Base-by-base conservation (phyloP, 2,888 invertebrate genomes). In the Pilophorus perplexus region DNA sequence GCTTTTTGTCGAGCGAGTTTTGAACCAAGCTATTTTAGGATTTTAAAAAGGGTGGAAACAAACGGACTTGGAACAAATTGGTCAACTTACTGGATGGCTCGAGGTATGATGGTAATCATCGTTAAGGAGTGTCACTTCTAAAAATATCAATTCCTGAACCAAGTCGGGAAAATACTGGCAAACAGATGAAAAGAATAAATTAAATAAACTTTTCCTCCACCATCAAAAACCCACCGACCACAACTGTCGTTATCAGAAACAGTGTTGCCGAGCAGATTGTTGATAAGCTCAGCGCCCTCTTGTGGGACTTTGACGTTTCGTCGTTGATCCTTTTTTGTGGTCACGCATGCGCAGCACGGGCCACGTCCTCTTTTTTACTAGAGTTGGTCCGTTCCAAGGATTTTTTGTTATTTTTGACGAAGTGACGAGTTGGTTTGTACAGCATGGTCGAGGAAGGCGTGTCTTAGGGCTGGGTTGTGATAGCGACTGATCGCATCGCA, bases 1-100 rank as follows among this genome's bases (percentile, higher is more conserved):
- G 52, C 52, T 28, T 28, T 52, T 52, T 52, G 18, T 16, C 28
- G 16, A 16, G 52, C 27, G 52, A 6, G 33, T 6, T 28, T 52
- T 52, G 10, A 28, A 25, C 25, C 14, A 52, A 52, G 52, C 52
- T 52, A 52, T 52, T 52, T 52, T 52, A 28, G 52, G 52, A 52
- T 28, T n/a, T n/a, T 25, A 52, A 18, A 18, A 52, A 18, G 14
- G 25, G 28, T 18, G 52, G 44, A 25, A 52, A 25, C n/a, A 28
- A 8, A 28, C 18, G 52, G 10, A 28, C 1, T 28, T 8, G 28
- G 10, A 12, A 10, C 16, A 23, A 28, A 28, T 25, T 6, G 33
- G 12, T 28, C n/a, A n/a, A 52, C 52, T 52, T 52, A 52, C 52
- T 52, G 52, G 27, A 52, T 18, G 18, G 52, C 52, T 52, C 52